These are phyloP conservation scores for Colletes latitarsis DNA, from an alignment of 1,140 invertebrate species.

Conservation along the genomic window DNA sequence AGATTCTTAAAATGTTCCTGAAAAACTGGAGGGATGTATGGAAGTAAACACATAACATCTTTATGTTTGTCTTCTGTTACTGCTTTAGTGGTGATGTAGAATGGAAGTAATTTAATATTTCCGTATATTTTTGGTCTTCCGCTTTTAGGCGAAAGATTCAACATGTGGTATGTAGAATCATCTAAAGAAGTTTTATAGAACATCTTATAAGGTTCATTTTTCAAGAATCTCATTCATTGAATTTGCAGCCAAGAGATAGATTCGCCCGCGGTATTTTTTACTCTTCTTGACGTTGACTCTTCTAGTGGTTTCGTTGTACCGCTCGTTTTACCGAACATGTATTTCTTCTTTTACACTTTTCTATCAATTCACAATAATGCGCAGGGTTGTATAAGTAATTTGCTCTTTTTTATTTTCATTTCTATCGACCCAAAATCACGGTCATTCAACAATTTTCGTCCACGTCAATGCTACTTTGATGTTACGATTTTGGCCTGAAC, in stretches of 20 bases:
- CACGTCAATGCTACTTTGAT: slow-evolving; percentile 60
- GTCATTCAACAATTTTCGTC: slow-evolving; percentile 51
- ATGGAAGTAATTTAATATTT: slow-evolving; percentile 57
- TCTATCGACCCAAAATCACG: slow-evolving; percentile 59
- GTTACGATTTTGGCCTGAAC: slow-evolving; percentile 48
- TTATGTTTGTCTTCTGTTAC: too few relatives aligned
- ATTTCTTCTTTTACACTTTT: too few relatives aligned
- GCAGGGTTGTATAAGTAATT: slow-evolving; percentile 38
- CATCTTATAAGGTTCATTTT: too few relatives aligned
- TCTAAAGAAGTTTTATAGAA: too few relatives aligned
- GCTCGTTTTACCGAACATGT: too few relatives aligned
- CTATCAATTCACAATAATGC: too few relatives aligned
- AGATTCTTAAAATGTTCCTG: too few relatives aligned
- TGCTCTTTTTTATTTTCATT: slow-evolving; percentile 54
- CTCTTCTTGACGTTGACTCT: neutral
- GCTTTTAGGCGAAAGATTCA: slow-evolving; percentile 49
- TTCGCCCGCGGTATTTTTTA: slow-evolving; percentile 36
- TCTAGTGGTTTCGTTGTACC: too few relatives aligned
- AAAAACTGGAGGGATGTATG: too few relatives aligned
- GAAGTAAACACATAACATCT: too few relatives aligned
- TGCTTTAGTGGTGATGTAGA: slow-evolving; percentile 44
- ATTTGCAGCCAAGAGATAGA: slow-evolving; percentile 17
- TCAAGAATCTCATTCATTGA: too few relatives aligned
- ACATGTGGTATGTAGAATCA: too few relatives aligned
- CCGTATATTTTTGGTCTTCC: slow-evolving; percentile 45